phyloP scores from a whole-genome alignment of 2,797 vertebrate species.

The Neoniphon sammara region DNA sequence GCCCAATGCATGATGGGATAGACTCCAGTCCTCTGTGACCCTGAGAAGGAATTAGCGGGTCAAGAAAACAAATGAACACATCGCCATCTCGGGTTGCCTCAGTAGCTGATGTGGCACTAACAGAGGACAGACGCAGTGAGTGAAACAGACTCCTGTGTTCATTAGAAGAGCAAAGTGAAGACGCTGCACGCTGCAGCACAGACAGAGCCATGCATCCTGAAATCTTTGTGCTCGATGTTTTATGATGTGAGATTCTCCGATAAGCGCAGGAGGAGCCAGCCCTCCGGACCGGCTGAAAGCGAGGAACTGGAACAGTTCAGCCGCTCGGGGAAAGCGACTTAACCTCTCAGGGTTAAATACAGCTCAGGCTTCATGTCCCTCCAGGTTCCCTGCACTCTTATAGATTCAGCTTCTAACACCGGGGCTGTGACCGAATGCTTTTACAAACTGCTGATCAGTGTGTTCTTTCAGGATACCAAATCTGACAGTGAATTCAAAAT shows the following conservation, averaged over 20 bases:
- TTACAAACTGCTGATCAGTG: background rate
- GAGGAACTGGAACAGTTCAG: constrained; percentile 38
- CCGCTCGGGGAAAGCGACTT: constrained; percentile 43
- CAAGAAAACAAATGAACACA: constrained; percentile 63
- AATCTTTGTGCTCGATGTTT: background rate
- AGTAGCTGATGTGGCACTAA: too few relatives aligned
- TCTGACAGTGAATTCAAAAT: background rate
- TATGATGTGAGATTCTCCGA: constrained; percentile 32
- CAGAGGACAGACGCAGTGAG: too few relatives aligned
- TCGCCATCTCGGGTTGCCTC: too few relatives aligned
- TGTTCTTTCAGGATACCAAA: background rate
- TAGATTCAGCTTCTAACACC: constrained; percentile 44
- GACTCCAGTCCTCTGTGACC: constrained; percentile 65
- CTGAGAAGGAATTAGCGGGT: constrained; percentile 40
- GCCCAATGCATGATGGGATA: constrained; percentile 65
- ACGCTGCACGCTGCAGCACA: too few relatives aligned
- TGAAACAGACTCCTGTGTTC: too few relatives aligned
- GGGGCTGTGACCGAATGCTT: constrained; percentile 29
- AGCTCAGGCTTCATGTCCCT: constrained; percentile 50
- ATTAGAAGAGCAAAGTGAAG: too few relatives aligned
- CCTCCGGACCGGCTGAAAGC: constrained; percentile 22
- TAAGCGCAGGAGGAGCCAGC: constrained; percentile 20
- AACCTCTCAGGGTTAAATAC: constrained; percentile 71
- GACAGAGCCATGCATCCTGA: background rate
- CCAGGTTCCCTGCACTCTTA: constrained; percentile 34